A percentile compares a stretch with the other conserved stretches of the same genome.
phyloP scores from a whole-genome alignment of 1,140 invertebrate genomes.

The Drosophila ananassae region DNA sequence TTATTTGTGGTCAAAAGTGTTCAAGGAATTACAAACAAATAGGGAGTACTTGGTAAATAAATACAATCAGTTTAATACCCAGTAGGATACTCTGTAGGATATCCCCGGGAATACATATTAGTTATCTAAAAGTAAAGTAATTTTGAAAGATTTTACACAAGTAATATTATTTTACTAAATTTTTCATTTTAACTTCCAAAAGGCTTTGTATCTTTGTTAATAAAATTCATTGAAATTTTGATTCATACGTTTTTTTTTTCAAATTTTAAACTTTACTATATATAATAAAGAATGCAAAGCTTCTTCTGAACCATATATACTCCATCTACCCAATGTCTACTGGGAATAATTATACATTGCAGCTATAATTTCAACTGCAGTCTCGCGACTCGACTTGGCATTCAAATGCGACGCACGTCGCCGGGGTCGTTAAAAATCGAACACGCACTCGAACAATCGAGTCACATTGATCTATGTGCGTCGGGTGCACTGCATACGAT shows the following conservation, averaged over 20 bases:
- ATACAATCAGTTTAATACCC: conserved; percentile 3
- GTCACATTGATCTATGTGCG: conserved; percentile 73
- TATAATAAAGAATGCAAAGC: conserved; percentile 1
- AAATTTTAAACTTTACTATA: neutral
- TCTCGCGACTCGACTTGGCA: conserved; percentile 18
- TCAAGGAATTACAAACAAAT: neutral
- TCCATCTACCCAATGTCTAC: neutral
- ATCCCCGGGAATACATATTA: neutral
- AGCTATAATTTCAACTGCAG: conserved; percentile 27
- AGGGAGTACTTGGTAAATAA: conserved; percentile 4
- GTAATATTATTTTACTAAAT: too few species aligned
- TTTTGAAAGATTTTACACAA: too few species aligned
- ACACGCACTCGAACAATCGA: conserved; percentile 78
- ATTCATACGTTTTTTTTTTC: too few species aligned
- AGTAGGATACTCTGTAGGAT: neutral
- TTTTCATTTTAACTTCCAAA: too few species aligned
- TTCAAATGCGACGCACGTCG: conserved; percentile 71
- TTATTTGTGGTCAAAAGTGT: conserved; percentile 26
- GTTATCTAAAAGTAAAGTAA: neutral
- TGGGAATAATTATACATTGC: conserved; percentile 63
- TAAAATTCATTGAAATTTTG: too few species aligned
- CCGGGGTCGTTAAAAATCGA: conserved; percentile 76
- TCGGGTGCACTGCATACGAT: conserved; percentile 36
- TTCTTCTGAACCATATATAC: conserved; percentile 18
- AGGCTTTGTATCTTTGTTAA: too few species aligned